phyloP scores from a whole-genome alignment of 2,888 invertebrate genomes.

The Tetragnatha montana region DNA sequence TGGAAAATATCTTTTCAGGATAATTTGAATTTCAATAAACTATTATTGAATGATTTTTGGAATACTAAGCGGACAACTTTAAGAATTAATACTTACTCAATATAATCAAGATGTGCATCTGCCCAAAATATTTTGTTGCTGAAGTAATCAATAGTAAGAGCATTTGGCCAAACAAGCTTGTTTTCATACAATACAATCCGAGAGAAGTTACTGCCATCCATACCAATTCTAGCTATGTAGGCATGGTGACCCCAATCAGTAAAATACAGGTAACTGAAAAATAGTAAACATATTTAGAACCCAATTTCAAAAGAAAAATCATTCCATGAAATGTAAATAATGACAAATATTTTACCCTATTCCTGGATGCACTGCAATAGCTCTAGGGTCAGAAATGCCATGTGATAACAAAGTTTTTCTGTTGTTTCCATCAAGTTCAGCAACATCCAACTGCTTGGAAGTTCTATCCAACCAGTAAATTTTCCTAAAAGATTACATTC shows the following conservation, averaged over 20 bases:
- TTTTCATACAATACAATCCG: constrained; percentile 93
- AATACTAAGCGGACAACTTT: too few species aligned
- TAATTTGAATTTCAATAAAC: too few species aligned
- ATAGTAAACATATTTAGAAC: neutral
- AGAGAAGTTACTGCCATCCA: constrained; percentile 95
- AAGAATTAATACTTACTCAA: constrained; percentile 80
- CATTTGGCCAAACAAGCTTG: constrained; percentile 99
- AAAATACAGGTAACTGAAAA: constrained; percentile 83
- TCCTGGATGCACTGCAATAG: constrained; percentile 95
- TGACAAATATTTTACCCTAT: constrained; percentile 83
- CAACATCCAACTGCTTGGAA: constrained; percentile 94
- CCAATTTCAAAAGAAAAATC: neutral
- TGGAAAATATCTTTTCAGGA: too few species aligned
- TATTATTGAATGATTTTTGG: too few species aligned
- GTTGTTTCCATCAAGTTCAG: constrained; percentile 93
- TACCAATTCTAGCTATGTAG: constrained; percentile 96
- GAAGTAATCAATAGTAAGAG: constrained; percentile 95
- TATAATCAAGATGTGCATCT: constrained; percentile 98
- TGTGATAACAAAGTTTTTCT: constrained; percentile 88
- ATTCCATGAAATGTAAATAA: neutral
- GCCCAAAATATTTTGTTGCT: constrained; percentile 97
- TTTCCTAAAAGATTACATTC: constrained; percentile 80
- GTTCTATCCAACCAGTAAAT: constrained; percentile 98
- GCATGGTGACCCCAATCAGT: constrained; percentile 94
- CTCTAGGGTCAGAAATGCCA: constrained; percentile 94